phyloP scores from a whole-genome alignment of 2,797 vertebrate genomes.

The Danio choprae region DNA sequence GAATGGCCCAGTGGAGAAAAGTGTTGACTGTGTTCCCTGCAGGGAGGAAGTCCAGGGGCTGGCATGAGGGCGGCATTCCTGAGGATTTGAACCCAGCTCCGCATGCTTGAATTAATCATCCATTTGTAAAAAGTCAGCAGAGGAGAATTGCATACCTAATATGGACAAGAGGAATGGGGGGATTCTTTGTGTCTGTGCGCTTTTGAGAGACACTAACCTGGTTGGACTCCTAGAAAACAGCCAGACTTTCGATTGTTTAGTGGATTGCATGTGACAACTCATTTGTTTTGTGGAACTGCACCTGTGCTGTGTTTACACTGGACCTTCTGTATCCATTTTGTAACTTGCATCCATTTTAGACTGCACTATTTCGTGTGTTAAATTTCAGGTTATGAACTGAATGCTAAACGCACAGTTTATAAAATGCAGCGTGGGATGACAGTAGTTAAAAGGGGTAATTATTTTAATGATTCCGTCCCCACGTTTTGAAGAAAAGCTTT shows the following conservation, averaged over 20 bases:
- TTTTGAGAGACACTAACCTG: slow-evolving; percentile 50
- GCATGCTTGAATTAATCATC: slow-evolving; percentile 98
- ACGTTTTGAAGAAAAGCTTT: slow-evolving; percentile 4
- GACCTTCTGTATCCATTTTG: slow-evolving; percentile 65
- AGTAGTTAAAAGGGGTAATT: not conserved
- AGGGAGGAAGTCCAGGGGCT: slow-evolving; percentile 87
- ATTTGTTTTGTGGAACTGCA: slow-evolving; percentile 58
- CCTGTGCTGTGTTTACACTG: slow-evolving; percentile 69
- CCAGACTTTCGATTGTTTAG: slow-evolving; percentile 80
- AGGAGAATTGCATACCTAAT: slow-evolving; percentile 96
- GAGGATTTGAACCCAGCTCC: slow-evolving; percentile 93
- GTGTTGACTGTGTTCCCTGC: slow-evolving; percentile 80
- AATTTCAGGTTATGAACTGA: not conserved
- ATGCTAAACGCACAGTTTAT: not conserved
- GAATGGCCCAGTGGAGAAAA: slow-evolving; percentile 44
- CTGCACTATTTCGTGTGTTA: slow-evolving; percentile 5
- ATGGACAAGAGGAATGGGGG: slow-evolving; percentile 93
- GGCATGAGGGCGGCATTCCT: slow-evolving; percentile 91
- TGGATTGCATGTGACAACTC: slow-evolving; percentile 45
- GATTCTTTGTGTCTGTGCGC: slow-evolving; percentile 73
- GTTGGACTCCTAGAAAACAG: slow-evolving; percentile 57
- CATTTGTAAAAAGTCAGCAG: slow-evolving; percentile 81
- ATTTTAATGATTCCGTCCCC: not conserved
- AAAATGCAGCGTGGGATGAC: not conserved
- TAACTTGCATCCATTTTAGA: slow-evolving; percentile 61